Conservation (phyloP, 2,888 invertebrate genomes). For the Apamea anceps region DNA sequence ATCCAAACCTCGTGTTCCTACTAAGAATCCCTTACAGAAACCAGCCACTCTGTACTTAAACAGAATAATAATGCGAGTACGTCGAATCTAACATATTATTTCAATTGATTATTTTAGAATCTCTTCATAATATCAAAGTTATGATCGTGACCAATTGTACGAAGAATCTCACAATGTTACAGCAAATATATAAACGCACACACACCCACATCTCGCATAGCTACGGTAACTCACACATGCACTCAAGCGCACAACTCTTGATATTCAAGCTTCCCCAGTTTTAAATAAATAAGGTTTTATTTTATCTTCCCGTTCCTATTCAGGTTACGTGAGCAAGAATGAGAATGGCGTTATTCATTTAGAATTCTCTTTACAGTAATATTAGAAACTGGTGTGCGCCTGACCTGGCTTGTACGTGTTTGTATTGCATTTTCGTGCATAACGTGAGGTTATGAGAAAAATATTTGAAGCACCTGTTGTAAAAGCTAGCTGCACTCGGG, state of each 20-base stretch:
- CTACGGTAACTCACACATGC: conserved; percentile 1
- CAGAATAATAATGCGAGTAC: neutral
- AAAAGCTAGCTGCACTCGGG: conserved; percentile 9
- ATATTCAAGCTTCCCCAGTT: conserved; percentile 38
- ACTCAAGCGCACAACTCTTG: conserved; percentile 32
- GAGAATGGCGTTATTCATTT: conserved; percentile 51
- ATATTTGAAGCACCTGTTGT: conserved; percentile 47
- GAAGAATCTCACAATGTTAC: neutral
- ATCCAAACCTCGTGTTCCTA: neutral
- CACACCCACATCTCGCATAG: neutral
- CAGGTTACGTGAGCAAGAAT: conserved; percentile 25
- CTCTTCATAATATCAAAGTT: neutral
- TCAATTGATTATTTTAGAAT: neutral
- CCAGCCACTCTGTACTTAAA: neutral
- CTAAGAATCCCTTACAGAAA: neutral
- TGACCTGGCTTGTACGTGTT: conserved; percentile 37
- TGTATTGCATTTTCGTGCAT: conserved; percentile 55
- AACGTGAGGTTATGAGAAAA: conserved; percentile 37
- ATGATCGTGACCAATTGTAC: neutral
- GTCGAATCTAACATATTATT: too few species aligned
- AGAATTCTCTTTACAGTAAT: conserved; percentile 54
- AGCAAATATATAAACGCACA: neutral
- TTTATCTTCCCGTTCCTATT: conserved; percentile 44
- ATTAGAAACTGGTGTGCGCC: conserved; percentile 28
- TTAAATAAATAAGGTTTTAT: conserved; percentile 45